Conservation (phyloP, 2,888 invertebrate species). For the Noctua pronuba region DNA sequence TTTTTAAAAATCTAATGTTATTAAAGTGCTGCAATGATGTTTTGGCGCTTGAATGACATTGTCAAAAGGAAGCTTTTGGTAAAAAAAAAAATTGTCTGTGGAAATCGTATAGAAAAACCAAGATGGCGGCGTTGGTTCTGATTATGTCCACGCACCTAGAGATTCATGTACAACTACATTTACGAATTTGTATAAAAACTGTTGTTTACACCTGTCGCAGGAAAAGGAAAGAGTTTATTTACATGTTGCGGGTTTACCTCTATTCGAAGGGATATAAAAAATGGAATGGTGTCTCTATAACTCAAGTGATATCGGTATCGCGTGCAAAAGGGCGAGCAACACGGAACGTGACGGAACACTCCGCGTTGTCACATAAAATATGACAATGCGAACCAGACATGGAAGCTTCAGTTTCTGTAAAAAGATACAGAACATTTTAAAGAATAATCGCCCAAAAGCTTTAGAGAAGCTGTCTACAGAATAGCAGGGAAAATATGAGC, state of each 20-base stretch:
- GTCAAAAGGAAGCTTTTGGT: neutral
- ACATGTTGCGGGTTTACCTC: neutral
- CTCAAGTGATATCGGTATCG: neutral
- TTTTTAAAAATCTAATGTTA: slow-evolving; percentile 15
- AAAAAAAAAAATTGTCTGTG: neutral
- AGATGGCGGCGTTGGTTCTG: neutral
- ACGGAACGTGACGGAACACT: neutral
- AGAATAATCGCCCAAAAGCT: neutral
- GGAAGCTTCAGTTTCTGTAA: neutral
- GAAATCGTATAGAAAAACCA: neutral
- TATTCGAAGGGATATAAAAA: slow-evolving; percentile 10
- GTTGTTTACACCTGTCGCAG: slow-evolving; percentile 1
- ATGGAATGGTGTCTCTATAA: slow-evolving; percentile 11
- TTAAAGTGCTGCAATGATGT: neutral
- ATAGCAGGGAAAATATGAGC: neutral
- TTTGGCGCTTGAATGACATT: neutral
- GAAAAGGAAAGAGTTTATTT: slow-evolving; percentile 13
- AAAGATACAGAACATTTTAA: neutral
- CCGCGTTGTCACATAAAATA: slow-evolving; percentile 10
- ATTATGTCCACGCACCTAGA: neutral
- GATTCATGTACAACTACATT: neutral
- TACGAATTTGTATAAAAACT: too few relatives aligned
- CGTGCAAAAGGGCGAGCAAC: slow-evolving; percentile 13
- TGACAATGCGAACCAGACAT: neutral
- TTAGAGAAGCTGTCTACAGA: neutral